Conservation (phyloP, 23 tunicate species). For the Botrylloides violaceus region DNA sequence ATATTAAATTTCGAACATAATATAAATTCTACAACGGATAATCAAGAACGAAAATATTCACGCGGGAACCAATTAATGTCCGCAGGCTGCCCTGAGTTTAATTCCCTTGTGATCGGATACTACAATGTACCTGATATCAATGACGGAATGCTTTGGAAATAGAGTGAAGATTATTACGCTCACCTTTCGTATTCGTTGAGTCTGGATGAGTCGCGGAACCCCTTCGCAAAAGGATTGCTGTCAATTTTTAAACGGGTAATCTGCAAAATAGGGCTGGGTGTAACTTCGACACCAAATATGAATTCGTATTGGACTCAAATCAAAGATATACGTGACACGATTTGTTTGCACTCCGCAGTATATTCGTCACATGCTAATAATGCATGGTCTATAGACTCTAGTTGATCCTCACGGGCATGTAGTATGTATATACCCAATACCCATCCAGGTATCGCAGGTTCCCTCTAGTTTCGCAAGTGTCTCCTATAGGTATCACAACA, state of each 20-base stretch:
- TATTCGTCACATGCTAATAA: too few species aligned
- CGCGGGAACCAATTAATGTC: neutral
- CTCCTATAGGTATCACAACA: too few species aligned
- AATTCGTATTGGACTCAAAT: too few species aligned
- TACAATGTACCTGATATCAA: neutral
- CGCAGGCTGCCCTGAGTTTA: too few species aligned
- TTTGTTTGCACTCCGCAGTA: too few species aligned
- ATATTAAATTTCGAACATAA: neutral
- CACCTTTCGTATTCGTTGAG: slow-evolving; percentile 92
- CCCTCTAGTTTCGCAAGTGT: too few species aligned
- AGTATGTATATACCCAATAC: too few species aligned
- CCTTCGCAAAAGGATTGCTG: slow-evolving; percentile 98
- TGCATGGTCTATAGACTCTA: too few species aligned
- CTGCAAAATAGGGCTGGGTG: slow-evolving; percentile 28
- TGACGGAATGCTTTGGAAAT: neutral
- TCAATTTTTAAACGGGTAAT: slow-evolving; percentile 91
- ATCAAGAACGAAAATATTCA: slow-evolving; percentile 17
- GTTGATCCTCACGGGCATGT: too few species aligned
- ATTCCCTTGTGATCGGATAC: neutral
- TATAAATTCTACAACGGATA: slow-evolving; percentile 1
- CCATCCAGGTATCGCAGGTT: too few species aligned
- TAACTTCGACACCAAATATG: too few species aligned
- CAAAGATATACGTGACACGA: too few species aligned
- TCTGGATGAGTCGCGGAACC: slow-evolving; percentile 87
- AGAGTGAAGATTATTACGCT: neutral